phyloP scores from a whole-genome alignment of 2,113 vertebrate genomes.

The Mesocricetus auratus region DNA sequence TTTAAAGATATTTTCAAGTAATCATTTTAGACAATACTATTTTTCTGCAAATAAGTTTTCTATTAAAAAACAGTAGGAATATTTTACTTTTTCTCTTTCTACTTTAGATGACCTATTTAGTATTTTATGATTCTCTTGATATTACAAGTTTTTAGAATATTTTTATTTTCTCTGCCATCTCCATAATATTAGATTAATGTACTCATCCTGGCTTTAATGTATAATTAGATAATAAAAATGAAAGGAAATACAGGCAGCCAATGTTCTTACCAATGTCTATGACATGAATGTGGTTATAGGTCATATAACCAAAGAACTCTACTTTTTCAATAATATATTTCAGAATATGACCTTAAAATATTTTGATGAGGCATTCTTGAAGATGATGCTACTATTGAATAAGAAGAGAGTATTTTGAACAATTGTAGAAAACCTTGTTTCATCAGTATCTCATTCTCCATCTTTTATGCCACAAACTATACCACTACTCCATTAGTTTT shows the following conservation, averaged over 20 bases:
- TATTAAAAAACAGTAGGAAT: neutral
- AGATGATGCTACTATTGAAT: neutral
- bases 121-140: neutral
- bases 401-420: neutral
- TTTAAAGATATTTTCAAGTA: neutral
- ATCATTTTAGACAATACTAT: neutral
- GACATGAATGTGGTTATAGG: neutral
- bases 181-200: neutral
- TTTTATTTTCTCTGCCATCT: neutral
- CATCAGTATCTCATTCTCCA: neutral
- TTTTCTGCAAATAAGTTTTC: neutral
- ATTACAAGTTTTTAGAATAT: neutral
- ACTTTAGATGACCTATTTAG: neutral
- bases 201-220: conserved; percentile 22
- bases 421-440: neutral
- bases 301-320: neutral
- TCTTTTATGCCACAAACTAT: neutral
- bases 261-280: neutral
- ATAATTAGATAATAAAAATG: conserved; percentile 13
- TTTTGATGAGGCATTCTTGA: neutral
- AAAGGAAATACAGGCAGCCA: conserved; percentile 6
- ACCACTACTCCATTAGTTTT: neutral
- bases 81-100: neutral
- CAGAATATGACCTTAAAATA: neutral
- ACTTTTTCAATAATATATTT: neutral